Evolutionary conservation across 1,140 invertebrate species (phyloP).

Genomic region (Eumaeus atala): DNA sequence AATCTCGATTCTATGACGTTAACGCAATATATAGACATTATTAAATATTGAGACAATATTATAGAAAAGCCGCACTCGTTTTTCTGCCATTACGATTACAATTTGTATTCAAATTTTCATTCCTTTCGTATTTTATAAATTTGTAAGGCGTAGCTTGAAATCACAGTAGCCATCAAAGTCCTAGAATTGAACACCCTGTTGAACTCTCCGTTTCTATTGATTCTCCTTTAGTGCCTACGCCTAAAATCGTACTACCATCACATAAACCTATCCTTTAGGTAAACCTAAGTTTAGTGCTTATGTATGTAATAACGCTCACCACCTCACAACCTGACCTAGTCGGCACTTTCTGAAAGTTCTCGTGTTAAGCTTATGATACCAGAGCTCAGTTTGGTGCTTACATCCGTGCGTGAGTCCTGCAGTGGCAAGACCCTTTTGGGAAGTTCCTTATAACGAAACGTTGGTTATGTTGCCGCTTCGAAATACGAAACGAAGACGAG

Average conservation of each 20-base stretch:
- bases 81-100: background rate
- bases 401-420: constrained; percentile 11
- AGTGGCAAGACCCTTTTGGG: too few relatives aligned
- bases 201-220: background rate
- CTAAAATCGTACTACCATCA: background rate
- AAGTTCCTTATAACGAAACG: too few relatives aligned
- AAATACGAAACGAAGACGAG: too few relatives aligned
- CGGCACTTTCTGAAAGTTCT: constrained; percentile 12
- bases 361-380: background rate
- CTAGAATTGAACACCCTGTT: background rate
- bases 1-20: background rate
- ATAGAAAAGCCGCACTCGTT: constrained; percentile 4
- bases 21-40: constrained; percentile 1
- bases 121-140: background rate
- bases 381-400: background rate
- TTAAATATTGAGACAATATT: constrained; percentile 3
- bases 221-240: background rate
- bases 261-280: background rate
- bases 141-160: background rate
- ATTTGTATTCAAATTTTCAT: background rate
- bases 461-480: too few relatives aligned
- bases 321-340: constrained; percentile 9
- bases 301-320: constrained; percentile 2
- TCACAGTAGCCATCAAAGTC: background rate
- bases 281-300: too few relatives aligned